A percentile compares a stretch with the other conserved stretches of the same genome.
These are phyloP conservation scores for Plecotus auritus DNA, from an alignment of 2,113 vertebrate species.

Conservation along the genomic window DNA sequence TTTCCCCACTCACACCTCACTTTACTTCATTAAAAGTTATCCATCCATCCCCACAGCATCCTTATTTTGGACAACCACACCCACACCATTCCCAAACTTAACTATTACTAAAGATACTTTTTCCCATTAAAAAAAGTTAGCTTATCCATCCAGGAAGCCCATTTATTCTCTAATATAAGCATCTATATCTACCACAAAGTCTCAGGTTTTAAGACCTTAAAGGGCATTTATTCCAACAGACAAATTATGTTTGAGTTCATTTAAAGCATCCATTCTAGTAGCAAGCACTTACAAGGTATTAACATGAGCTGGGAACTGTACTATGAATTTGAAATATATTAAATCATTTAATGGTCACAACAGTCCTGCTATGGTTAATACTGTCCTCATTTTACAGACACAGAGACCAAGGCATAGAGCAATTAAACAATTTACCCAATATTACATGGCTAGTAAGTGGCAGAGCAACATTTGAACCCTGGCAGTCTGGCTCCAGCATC, in stretches of 20 bases:
- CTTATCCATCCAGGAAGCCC: neutral
- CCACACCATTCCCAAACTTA: neutral
- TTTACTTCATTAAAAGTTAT: neutral
- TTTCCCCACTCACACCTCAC: neutral
- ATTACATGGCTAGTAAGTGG: neutral
- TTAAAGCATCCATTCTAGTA: neutral
- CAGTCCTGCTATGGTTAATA: neutral
- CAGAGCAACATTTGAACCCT: neutral
- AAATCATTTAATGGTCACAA: neutral
- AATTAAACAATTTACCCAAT: neutral
- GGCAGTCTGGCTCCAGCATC: neutral
- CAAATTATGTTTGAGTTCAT: slow-evolving; percentile 1
- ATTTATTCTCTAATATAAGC: neutral
- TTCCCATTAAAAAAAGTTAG: neutral
- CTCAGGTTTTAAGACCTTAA: neutral
- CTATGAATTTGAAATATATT: neutral
- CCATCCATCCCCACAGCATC: neutral
- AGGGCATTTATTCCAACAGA: neutral
- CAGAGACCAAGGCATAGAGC: neutral
- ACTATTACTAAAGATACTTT: neutral
- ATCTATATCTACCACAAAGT: neutral
- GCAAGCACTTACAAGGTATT: neutral
- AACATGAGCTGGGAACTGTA: neutral
- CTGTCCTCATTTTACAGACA: neutral
- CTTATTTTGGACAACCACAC: neutral